Evolutionary conservation across 53 echinoderm and acorn worm species (phyloP).

Genomic region (Patiria pectinifera): DNA sequence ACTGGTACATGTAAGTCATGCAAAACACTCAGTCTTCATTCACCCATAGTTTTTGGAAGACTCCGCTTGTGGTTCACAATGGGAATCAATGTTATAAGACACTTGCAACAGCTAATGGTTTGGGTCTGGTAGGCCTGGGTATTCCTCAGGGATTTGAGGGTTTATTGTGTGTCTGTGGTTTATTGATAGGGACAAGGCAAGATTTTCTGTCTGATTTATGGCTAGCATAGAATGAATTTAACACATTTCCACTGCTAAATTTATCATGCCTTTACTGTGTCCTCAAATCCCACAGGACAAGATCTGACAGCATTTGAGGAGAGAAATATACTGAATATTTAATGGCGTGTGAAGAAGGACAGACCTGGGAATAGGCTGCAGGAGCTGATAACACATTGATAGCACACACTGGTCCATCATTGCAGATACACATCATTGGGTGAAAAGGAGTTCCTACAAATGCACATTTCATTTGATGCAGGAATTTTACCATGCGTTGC

Average conservation of each 20-base stretch:
- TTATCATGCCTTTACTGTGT: not conserved
- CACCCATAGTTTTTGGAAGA: too few relatives aligned
- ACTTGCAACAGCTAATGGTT: not conserved
- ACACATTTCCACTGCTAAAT: constrained; percentile 16
- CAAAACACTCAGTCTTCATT: too few relatives aligned
- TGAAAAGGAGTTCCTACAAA: too few relatives aligned
- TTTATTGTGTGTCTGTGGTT: constrained; percentile 2
- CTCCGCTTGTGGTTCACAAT: too few relatives aligned
- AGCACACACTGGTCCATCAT: not conserved
- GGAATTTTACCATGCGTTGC: not conserved
- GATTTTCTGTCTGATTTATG: constrained; percentile 25
- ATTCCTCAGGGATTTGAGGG: constrained; percentile 23
- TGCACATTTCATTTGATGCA: not conserved
- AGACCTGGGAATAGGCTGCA: not conserved
- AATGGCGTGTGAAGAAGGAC: constrained; percentile 10
- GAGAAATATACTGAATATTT: not conserved
- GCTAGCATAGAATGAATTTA: constrained; percentile 12
- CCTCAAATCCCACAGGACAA: not conserved
- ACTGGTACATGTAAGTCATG: too few relatives aligned
- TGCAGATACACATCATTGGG: not conserved
- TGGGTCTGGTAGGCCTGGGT: not conserved
- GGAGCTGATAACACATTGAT: constrained; percentile 1
- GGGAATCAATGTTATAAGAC: too few relatives aligned
- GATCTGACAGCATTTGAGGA: not conserved
- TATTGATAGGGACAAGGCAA: constrained; percentile 43